Evolutionary conservation across 2,113 vertebrate species (phyloP).

Genomic region (Tauraco erythrolophus): DNA sequence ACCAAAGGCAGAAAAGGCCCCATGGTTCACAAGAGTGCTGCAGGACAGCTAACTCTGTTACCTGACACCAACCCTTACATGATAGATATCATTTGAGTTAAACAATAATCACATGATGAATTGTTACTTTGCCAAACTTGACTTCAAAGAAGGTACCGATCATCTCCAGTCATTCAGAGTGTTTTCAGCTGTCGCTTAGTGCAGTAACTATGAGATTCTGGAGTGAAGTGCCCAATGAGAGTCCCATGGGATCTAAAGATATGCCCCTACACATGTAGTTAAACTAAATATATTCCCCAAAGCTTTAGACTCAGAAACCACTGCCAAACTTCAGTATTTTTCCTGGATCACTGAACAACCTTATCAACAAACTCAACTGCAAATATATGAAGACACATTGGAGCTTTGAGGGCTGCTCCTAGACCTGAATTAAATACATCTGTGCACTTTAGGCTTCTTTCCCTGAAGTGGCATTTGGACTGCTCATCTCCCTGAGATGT

Average conservation of each 20-base stretch:
- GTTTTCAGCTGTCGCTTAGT: not conserved
- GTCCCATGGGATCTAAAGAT: not conserved
- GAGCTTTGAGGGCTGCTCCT: not conserved
- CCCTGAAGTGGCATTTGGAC: not conserved
- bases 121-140: not conserved
- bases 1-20: not conserved
- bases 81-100: not conserved
- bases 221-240: not conserved
- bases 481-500: not conserved
- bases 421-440: not conserved
- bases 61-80: not conserved
- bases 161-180: not conserved
- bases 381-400: not conserved
- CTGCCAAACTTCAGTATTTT: not conserved
- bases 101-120: not conserved
- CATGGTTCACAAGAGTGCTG: not conserved
- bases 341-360: not conserved
- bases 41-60: not conserved
- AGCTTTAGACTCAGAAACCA: not conserved
- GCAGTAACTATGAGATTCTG: not conserved
- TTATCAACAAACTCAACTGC: not conserved
- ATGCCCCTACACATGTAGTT: not conserved
- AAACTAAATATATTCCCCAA: not conserved
- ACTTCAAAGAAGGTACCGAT: not conserved
- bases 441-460: not conserved